Conservation (phyloP, 1,140 invertebrate genomes). For the Leptinotarsa texana region DNA sequence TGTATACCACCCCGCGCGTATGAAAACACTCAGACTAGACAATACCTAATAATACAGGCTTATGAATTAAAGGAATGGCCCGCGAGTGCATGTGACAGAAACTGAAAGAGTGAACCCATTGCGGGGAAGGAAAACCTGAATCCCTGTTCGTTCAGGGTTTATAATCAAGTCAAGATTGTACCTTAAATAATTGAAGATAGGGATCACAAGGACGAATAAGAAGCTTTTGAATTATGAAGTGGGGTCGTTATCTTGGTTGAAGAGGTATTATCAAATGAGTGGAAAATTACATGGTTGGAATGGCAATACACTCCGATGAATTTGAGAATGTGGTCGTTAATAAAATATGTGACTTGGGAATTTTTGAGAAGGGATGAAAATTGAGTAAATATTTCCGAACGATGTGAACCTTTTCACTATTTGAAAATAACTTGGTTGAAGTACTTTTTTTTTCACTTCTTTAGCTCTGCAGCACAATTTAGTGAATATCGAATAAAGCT, state of each 20-base stretch:
- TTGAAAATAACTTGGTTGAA: too few relatives aligned
- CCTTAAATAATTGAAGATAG: slow-evolving; percentile 6
- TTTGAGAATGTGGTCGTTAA: too few relatives aligned
- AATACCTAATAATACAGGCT: not conserved
- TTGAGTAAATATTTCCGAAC: too few relatives aligned
- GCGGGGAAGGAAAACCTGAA: not conserved
- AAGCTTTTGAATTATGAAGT: slow-evolving; percentile 8
- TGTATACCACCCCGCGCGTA: not conserved
- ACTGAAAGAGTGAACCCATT: not conserved
- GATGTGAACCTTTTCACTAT: too few relatives aligned
- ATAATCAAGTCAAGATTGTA: slow-evolving; percentile 2
- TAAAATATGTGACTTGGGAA: too few relatives aligned
- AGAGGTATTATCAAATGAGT: not conserved
- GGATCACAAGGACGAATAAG: slow-evolving; percentile 2
- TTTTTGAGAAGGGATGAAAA: too few relatives aligned
- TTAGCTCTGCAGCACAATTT: too few relatives aligned
- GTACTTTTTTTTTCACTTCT: too few relatives aligned
- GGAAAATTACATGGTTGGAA: not conserved
- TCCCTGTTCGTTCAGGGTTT: not conserved
- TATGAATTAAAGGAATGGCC: not conserved
- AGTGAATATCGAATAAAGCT: too few relatives aligned
- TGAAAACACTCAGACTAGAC: not conserved
- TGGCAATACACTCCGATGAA: not conserved
- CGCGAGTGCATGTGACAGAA: not conserved
- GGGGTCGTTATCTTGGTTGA: not conserved